These are phyloP conservation scores for Sander lucioperca DNA, from an alignment of 2,113 vertebrate species.

Conservation along the genomic window DNA sequence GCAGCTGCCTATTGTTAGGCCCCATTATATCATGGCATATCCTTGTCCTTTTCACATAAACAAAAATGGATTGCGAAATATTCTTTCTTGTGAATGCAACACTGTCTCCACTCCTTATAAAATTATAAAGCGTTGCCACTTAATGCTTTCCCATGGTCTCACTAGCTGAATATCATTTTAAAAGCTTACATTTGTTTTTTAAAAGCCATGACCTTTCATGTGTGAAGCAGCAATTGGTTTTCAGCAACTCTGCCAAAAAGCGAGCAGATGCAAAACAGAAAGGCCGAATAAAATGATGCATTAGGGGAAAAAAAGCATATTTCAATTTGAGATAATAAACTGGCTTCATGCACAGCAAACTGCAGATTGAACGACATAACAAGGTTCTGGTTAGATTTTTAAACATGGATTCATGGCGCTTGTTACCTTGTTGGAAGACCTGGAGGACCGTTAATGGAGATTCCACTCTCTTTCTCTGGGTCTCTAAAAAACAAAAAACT, in stretches of 20 bases:
- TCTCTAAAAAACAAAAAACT: slow-evolving; percentile 8
- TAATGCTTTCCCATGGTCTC: background rate
- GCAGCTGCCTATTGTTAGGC: background rate
- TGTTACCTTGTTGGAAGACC: slow-evolving; percentile 4
- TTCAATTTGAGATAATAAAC: slow-evolving; percentile 13
- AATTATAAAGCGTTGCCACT: slow-evolving; percentile 3
- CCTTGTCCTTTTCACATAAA: background rate
- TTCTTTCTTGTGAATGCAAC: slow-evolving; percentile 1
- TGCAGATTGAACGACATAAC: background rate
- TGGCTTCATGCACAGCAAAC: background rate
- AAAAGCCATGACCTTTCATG: slow-evolving; percentile 32
- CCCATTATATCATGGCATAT: background rate
- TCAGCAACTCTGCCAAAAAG: slow-evolving; percentile 19
- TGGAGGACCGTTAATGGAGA: background rate
- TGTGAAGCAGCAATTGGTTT: slow-evolving; percentile 8
- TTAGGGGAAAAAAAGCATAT: slow-evolving; percentile 1
- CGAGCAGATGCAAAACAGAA: slow-evolving; percentile 11
- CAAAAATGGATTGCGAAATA: slow-evolving; percentile 13
- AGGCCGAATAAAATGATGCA: slow-evolving; percentile 35
- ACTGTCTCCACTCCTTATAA: background rate
- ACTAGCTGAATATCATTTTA: slow-evolving; percentile 28
- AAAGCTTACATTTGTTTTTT: slow-evolving; percentile 15
- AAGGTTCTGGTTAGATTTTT: slow-evolving; percentile 13
- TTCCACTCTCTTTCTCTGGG: background rate
- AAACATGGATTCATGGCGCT: background rate